These are phyloP conservation scores for Elmis aenea DNA, from an alignment of 2,888 invertebrate species.

Conservation along the genomic window DNA sequence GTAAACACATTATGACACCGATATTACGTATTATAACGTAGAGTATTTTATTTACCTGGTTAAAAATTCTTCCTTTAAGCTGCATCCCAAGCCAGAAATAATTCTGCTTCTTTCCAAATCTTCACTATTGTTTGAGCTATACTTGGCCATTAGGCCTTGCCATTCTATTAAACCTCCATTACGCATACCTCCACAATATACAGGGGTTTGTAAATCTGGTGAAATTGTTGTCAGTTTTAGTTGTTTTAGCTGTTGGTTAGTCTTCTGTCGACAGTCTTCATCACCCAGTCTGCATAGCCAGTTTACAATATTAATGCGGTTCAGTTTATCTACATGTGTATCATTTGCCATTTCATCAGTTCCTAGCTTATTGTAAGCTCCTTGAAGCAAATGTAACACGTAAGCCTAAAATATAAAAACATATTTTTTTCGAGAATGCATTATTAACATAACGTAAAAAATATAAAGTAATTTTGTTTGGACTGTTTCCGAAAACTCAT, in stretches of 20 bases:
- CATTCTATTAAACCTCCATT: slow-evolving; percentile 56
- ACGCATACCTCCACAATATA: slow-evolving; percentile 57
- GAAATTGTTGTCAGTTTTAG: slow-evolving; percentile 45
- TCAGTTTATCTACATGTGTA: slow-evolving; percentile 15
- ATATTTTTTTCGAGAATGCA: neutral
- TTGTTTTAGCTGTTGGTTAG: slow-evolving; percentile 7
- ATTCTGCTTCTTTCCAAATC: neutral
- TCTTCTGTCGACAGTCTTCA: slow-evolving; percentile 31
- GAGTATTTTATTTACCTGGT: too few species aligned
- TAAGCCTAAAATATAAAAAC: slow-evolving; percentile 12
- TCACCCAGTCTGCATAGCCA: slow-evolving; percentile 39
- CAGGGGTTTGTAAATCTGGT: slow-evolving; percentile 52
- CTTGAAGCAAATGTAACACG: slow-evolving; percentile 6
- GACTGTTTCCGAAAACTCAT: too few species aligned
- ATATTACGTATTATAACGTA: too few species aligned
- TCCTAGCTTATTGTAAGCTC: slow-evolving; percentile 11
- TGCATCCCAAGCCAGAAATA: neutral
- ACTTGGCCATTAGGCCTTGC: slow-evolving; percentile 37
- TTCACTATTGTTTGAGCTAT: neutral
- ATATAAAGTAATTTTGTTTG: too few species aligned
- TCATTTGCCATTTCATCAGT: slow-evolving; percentile 40
- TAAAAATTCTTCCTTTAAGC: neutral
- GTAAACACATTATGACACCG: too few species aligned
- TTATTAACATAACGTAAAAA: neutral
- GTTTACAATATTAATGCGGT: slow-evolving; percentile 40